Percentiles rank a stretch among this genome's conserved stretches.
Conservation (phyloP, 2,888 invertebrate species). For the Fabriciana adippe region DNA sequence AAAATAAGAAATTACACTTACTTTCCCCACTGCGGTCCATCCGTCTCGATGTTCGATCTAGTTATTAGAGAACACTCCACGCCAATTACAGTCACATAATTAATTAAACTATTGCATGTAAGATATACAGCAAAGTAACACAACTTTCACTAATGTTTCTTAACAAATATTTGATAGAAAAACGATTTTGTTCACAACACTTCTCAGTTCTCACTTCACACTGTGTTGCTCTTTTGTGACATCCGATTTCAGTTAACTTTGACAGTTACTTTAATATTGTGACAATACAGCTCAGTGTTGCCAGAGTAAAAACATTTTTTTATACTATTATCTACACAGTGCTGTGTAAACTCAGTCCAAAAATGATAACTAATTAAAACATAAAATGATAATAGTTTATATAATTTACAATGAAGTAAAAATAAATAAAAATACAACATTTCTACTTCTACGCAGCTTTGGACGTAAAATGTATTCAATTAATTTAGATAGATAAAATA, state of each 20-base stretch:
- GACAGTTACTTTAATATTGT: slow-evolving; percentile 19
- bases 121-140: slow-evolving; percentile 9
- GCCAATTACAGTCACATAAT: slow-evolving; percentile 24
- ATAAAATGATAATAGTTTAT: too few relatives aligned
- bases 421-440: too few relatives aligned
- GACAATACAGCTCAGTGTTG: slow-evolving; percentile 8
- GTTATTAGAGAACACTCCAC: slow-evolving; percentile 19
- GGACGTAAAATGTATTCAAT: too few relatives aligned
- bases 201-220: slow-evolving; percentile 23
- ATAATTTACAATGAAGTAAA: too few relatives aligned
- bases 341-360: too few relatives aligned
- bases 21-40: slow-evolving; percentile 67
- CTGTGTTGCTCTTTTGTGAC: slow-evolving; percentile 11
- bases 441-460: too few relatives aligned
- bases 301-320: background rate
- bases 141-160: slow-evolving; percentile 39
- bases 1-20: slow-evolving; percentile 49
- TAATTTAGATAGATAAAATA: too few relatives aligned
- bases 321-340: too few relatives aligned
- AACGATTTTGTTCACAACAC: slow-evolving; percentile 34
- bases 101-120: slow-evolving; percentile 22
- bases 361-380: too few relatives aligned
- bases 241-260: slow-evolving; percentile 16
- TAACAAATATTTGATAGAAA: slow-evolving; percentile 38
- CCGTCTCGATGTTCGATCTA: slow-evolving; percentile 47